Conservation (phyloP, 1,140 invertebrate genomes). For the Aphelenchoides avenae region DNA sequence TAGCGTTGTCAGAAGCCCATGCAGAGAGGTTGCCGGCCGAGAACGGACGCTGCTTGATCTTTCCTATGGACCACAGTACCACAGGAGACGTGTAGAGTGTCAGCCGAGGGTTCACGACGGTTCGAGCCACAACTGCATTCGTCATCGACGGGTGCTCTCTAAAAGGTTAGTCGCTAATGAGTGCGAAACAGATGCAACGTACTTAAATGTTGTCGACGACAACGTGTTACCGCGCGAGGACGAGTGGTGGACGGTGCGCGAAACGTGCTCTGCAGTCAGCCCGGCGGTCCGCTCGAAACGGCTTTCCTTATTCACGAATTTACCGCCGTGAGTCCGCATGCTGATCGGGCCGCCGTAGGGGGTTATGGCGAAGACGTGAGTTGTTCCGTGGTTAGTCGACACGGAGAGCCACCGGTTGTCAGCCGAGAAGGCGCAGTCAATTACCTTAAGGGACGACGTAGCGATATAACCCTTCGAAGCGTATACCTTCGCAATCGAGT, state of each 20-base stretch:
- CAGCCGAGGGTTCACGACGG: conserved; percentile 48
- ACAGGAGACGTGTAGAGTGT: conserved; percentile 39
- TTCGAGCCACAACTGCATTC: conserved; percentile 22
- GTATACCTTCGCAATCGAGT: conserved; percentile 65
- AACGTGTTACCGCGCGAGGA: background rate
- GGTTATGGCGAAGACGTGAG: conserved; percentile 91
- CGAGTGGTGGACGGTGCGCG: conserved; percentile 9
- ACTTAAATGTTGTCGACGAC: no score
- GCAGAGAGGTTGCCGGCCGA: conserved; percentile 54
- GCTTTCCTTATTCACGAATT: conserved; percentile 86
- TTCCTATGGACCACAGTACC: conserved; percentile 37
- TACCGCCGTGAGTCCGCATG: conserved; percentile 83
- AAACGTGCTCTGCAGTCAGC: conserved; percentile 62
- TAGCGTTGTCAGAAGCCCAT: conserved; percentile 53
- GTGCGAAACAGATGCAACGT: background rate
- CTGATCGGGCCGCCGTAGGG: conserved; percentile 87
- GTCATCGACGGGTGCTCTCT: conserved; percentile 38
- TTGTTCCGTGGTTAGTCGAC: conserved; percentile 87
- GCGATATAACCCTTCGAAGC: background rate
- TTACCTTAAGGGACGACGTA: conserved; percentile 64
- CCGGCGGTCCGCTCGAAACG: conserved; percentile 92
- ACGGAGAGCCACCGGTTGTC: conserved; percentile 93
- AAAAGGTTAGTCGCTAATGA: conserved; percentile 10
- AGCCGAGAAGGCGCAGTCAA: conserved; percentile 67
- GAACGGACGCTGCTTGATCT: conserved; percentile 47